Conservation (phyloP, 2,113 vertebrate species). For the Nerophis ophidion region DNA sequence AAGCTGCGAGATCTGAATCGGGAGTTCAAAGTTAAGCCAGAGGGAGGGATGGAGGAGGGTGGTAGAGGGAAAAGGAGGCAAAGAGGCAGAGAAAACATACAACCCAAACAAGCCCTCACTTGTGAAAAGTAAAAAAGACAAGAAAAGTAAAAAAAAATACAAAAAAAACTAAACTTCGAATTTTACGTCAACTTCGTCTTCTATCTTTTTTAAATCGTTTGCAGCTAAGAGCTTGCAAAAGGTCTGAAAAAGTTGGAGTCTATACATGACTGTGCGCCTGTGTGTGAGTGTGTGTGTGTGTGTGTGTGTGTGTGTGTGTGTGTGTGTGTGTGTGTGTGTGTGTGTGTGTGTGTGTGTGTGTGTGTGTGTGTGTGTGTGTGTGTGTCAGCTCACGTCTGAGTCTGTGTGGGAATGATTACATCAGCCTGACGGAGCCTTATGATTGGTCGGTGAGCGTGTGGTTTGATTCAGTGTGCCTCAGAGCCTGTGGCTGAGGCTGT, state of each 20-base stretch:
- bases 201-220: constrained; percentile 8
- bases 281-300: too few species aligned
- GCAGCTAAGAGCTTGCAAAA: constrained; percentile 38
- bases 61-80: constrained; percentile 16
- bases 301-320: constrained; percentile 14
- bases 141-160: constrained; percentile 7
- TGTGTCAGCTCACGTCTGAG: constrained; percentile 16
- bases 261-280: constrained; percentile 38
- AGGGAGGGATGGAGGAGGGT: constrained; percentile 27
- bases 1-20: constrained; percentile 34
- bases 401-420: constrained; percentile 73
- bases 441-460: constrained; percentile 68
- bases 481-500: constrained; percentile 66
- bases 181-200: not conserved
- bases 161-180: not conserved
- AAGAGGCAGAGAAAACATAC: constrained; percentile 11
- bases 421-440: constrained; percentile 66
- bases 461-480: constrained; percentile 70
- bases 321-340: constrained; percentile 13
- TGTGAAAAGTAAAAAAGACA: constrained; percentile 21
- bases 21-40: constrained; percentile 51
- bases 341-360: constrained; percentile 13
- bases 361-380: constrained; percentile 7
- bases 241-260: constrained; percentile 62
- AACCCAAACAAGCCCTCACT: constrained; percentile 23